Percentiles rank a stretch among this genome's conserved stretches.
These are phyloP conservation scores for Gorsachius goisagi DNA, from an alignment of 2,113 vertebrate genomes.

Conservation along the genomic window DNA sequence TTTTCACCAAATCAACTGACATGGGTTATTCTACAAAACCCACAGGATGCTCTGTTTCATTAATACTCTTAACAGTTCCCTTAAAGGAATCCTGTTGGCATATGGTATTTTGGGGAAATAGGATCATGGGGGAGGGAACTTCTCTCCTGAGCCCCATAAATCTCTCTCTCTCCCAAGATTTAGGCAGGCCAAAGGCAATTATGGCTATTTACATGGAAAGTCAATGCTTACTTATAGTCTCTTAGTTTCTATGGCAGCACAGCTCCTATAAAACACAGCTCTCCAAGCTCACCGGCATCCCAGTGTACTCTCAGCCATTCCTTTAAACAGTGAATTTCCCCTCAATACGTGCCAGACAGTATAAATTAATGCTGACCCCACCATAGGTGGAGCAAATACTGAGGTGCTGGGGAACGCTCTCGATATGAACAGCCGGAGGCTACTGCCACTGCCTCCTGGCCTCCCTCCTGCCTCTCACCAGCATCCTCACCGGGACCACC, in stretches of 20 bases:
- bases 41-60: not conserved
- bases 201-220: not conserved
- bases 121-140: not conserved
- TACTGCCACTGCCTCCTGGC: not conserved
- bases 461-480: not conserved
- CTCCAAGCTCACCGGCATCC: not conserved
- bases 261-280: not conserved
- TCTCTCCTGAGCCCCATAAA: not conserved
- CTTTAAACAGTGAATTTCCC: not conserved
- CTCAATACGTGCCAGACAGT: not conserved
- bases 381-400: rapidly evolving
- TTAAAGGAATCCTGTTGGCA: not conserved
- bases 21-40: not conserved
- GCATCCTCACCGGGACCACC: not conserved
- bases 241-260: conserved; percentile 36
- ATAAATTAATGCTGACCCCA: not conserved
- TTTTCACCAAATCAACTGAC: not conserved
- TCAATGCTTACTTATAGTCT: not conserved
- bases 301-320: not conserved
- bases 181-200: not conserved
- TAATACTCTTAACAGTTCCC: not conserved
- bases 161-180: not conserved
- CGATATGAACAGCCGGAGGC: rapidly evolving
- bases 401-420: rapidly evolving
- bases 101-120: not conserved